Evolutionary conservation across 1,140 invertebrate species (phyloP), one percentile per base, ranked within the genome.

Genomic region (Rhyacophila brunnea): DNA sequence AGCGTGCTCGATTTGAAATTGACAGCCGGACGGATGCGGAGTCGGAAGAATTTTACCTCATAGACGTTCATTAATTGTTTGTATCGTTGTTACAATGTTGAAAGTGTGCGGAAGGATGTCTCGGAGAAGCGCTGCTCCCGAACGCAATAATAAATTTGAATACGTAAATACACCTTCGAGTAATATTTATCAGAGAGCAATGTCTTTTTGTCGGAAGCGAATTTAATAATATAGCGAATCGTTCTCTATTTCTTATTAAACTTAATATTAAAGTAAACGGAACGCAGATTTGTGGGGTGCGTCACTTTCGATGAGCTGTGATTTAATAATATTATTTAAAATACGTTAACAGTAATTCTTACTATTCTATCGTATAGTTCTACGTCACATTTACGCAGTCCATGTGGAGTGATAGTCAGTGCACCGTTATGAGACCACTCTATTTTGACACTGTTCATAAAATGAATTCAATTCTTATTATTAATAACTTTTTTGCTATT

Each of bases 131-230:
- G 18, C 6, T 20, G 58, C 34, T 50, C 50, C 18, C 9, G 47
- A 55, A 55, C 50, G 59, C 59, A 61, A 61, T 61, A 61, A 56
- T 61, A 56, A 53, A 54, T 56, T 56, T 49, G 48, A 47, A 61
- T 61, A 61, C 59, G 52, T 61, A 61, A 61, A 36, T 49, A 35
- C 35, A 49, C 18, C 23, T 46, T 45, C 38, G 34, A 46, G 32
- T 32, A 18, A 19, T 15, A 45, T 11, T 6, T 6, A 10, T 43
- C 7, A 6, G 14, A 14, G 6, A 14, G 6, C 6, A 14, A 6
- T 14, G 6, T 9, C 14, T 7, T 14, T 43, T 9, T 43, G 7
- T 7, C 6, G 6, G 10, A 18, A 4, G 17, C 17, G 17, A 19
- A 45, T 17, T 17, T 17, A 15, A 17, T 45, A 15, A 15, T 45